These are phyloP conservation scores for Limnodromus scolopaceus DNA, from an alignment of 2,797 vertebrate species.

Conservation along the genomic window DNA sequence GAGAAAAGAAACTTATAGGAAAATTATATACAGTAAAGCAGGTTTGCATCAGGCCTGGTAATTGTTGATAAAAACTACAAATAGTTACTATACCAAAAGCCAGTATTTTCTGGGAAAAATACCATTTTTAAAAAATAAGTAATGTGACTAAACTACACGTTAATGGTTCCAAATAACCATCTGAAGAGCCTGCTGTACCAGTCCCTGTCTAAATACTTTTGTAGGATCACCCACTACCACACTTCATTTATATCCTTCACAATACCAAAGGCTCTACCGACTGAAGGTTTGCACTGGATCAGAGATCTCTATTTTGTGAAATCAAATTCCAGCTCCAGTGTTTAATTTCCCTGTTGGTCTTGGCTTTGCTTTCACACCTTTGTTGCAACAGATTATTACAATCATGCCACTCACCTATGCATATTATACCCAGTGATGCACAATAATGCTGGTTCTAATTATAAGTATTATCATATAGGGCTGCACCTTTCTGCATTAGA, in stretches of 20 bases:
- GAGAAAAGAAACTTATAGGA: background rate
- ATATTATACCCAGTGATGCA: background rate
- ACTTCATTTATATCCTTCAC: background rate
- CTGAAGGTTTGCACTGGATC: background rate
- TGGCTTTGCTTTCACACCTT: background rate
- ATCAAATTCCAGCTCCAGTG: background rate
- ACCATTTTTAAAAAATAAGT: background rate
- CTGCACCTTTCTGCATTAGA: background rate
- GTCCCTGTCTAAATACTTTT: background rate
- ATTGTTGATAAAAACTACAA: background rate
- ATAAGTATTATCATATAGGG: no score
- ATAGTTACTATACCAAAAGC: background rate
- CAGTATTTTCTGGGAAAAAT: background rate
- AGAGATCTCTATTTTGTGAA: background rate
- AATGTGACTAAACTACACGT: background rate
- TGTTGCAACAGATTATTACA: background rate
- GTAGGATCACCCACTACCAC: background rate
- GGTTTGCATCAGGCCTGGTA: background rate
- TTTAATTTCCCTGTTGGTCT: background rate
- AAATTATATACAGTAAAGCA: background rate
- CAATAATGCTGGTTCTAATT: background rate
- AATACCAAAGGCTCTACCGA: background rate
- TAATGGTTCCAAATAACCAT: background rate
- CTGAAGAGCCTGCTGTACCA: background rate
- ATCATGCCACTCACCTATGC: background rate